Evolutionary conservation across 2,113 vertebrate species (phyloP).

Genomic region (Colaptes auratus): DNA sequence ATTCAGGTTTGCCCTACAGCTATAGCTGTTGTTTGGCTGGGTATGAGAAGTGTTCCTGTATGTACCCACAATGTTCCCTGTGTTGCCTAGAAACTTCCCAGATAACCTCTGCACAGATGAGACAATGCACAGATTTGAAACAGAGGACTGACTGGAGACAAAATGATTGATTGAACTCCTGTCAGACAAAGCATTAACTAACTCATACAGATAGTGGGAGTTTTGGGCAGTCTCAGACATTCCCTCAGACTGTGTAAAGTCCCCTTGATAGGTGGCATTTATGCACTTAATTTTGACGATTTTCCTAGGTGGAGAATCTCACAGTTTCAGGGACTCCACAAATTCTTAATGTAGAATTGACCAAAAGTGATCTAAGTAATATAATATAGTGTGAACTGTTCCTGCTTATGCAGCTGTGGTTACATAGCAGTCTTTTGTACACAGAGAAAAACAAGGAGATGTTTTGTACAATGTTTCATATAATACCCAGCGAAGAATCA

Average conservation of each 20-base stretch:
- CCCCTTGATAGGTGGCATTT: not conserved
- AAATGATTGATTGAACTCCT: not conserved
- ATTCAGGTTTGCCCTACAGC: not conserved
- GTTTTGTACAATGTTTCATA: not conserved
- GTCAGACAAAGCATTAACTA: not conserved
- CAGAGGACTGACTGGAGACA: not conserved
- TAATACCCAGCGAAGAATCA: not conserved
- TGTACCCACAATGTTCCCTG: not conserved
- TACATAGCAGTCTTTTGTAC: not conserved
- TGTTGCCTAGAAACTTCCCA: not conserved
- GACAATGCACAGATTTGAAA: not conserved
- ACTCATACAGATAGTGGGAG: not conserved
- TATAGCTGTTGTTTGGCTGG: not conserved
- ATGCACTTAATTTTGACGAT: not conserved
- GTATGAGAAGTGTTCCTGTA: not conserved
- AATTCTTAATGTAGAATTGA: not conserved
- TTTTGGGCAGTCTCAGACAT: not conserved
- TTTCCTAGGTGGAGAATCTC: not conserved
- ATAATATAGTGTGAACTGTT: not conserved
- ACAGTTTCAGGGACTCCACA: not conserved
- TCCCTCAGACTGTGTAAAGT: not conserved
- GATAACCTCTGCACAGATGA: not conserved
- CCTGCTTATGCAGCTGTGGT: not conserved
- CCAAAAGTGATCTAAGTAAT: not conserved
- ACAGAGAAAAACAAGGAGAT: not conserved